Evolutionary conservation across 2,888 invertebrate species (phyloP), one percentile per base, ranked within the genome.

Genomic region (Scaptomyza reducta): DNA sequence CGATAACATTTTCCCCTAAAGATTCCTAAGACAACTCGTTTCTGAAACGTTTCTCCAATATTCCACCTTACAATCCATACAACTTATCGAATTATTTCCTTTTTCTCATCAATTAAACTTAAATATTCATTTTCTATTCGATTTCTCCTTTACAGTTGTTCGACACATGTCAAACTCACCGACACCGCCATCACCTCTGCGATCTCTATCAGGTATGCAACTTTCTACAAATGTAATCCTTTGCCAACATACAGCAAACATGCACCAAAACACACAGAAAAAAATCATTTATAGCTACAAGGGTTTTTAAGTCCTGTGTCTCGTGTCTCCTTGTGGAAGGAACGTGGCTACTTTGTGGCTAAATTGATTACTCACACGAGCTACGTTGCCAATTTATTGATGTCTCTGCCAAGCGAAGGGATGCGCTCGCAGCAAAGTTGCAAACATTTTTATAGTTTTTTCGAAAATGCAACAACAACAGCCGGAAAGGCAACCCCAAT

Each of bases 81-180:
- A 22, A 22, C 1, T 22, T 22, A 22, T 22, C 5, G 3, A 22
- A 22, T 22, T 22, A 22, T 16, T 0, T 4, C 14, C 45, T 11
- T 14, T 11, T 6, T 10, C 27, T 46, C 1, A 14, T 5, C 1
- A 1, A 42, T 22, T 13, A 3, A 22, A 22, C 18, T n/a, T 4
- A 1, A 16, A 13, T 5, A 16, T 9, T 27, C 6, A 41, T 33
- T 73, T 33, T 51, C 55, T 51, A 49, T 53, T 61, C 50, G 68
- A 71, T 45, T 29, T 44, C 72, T 50, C 68, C 59, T 11, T 90
- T 91, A 53, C 89, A 91, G 90, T 89, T 90, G 87, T 91, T 74
- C 89, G 89, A 78, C 89, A 90, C 82, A 89, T 91, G 89, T 90
- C 91, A 73, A 90, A 91, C 83, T 90, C 92, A 68, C 90, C 92